Base-by-base conservation (phyloP, 2,888 invertebrate genomes). In the Sacculina carcini region DNA sequence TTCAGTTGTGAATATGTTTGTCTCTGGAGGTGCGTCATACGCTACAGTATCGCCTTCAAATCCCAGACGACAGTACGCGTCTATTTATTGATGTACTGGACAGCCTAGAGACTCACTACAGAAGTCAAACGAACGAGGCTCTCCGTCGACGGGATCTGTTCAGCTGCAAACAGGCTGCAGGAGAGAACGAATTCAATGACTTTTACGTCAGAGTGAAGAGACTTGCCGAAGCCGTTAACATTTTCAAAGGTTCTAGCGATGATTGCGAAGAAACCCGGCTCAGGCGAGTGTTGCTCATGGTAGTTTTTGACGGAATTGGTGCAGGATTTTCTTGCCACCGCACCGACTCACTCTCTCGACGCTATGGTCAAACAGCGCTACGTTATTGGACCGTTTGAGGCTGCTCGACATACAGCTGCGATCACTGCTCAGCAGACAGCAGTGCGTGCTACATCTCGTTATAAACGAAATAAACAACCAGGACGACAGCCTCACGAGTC, bases 71-170 rank as follows among this genome's bases (percentile, higher is more conserved):
- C 36, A 21, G 19, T 31, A 39, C 39, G 29, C 14, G 16, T 23
- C 19, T 31, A 16, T 24, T 50, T 3, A 39, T 28, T 2, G 50
- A 38, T 7, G 39, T 50, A 7, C 40, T 39, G 19, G 50, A 40
- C 29, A 39, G 21, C 14, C 39, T 50, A 19, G 39, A 50, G 40
- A 21, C 10, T 16, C 50, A 50, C 40, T 29, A 40, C 39, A 50
- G 24, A 31, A 28, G 3, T 28, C 40, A 24, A 39, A 50, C 39
- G 16, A 50, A 50, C 24, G 50, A 50, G 29, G 40, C 50, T 12
- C 50, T 50, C 9, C 24, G 39, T 16, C 24, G 50, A 26, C 29
- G 21, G 3, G 19, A 36, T 29, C 40, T 50, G 5, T 39, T 42
- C 31, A 42, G 42, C 9, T 42, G 40, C 21, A 29, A 24, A 16